phyloP scores from a whole-genome alignment of 2,888 invertebrate genomes.

The Thecocarcelia acutangulata region DNA sequence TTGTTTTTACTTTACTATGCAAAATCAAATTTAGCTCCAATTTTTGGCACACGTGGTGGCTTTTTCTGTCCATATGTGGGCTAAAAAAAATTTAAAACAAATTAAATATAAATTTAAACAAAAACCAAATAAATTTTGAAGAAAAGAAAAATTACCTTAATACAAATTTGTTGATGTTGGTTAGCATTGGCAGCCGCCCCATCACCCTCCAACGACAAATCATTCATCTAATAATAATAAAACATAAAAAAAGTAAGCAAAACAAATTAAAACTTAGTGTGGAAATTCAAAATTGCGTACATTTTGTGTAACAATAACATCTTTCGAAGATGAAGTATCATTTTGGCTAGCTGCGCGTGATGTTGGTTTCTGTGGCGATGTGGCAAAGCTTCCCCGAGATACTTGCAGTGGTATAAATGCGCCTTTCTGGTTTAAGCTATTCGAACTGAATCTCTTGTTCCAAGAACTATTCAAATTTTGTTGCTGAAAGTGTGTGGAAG shows the following conservation, averaged over 20 bases:
- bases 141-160: constrained; percentile 20
- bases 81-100: constrained; percentile 51
- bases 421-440: constrained; percentile 74
- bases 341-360: constrained; percentile 18
- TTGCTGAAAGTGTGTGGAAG: constrained; percentile 1
- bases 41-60: constrained; percentile 74
- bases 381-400: constrained; percentile 77
- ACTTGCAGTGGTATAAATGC: constrained; percentile 84
- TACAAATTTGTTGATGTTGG: constrained; percentile 4
- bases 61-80: constrained; percentile 66
- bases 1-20: constrained; percentile 65
- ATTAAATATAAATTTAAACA: neutral
- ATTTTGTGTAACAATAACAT: constrained; percentile 28
- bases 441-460: constrained; percentile 69
- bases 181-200: constrained; percentile 18
- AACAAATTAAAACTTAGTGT: neutral
- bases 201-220: constrained; percentile 19
- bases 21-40: constrained; percentile 76
- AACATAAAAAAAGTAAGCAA: neutral
- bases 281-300: constrained; percentile 15
- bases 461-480: constrained; percentile 28
- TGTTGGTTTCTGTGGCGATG: constrained; percentile 12
- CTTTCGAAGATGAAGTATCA: neutral
- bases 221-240: constrained; percentile 40
- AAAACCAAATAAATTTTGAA: too few species aligned